Conservation (phyloP, 2,888 invertebrate species). For the Taenaris catops region DNA sequence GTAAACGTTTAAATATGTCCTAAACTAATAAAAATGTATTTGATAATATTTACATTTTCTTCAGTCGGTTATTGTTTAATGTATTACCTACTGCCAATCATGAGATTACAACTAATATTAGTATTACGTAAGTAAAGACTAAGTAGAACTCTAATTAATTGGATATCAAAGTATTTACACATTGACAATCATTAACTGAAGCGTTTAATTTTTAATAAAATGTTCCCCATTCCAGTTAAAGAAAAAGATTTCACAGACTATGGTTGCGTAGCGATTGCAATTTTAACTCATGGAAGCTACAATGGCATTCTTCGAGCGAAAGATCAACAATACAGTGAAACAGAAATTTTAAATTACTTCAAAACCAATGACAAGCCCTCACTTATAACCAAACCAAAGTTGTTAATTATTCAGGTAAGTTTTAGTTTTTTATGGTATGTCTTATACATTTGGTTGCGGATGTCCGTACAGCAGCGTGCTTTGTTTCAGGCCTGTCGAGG, state of each 20-base stretch:
- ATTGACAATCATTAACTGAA: too few species aligned
- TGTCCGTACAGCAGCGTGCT: too few species aligned
- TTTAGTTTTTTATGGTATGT: background rate
- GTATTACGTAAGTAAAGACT: too few species aligned
- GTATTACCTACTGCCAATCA: too few species aligned
- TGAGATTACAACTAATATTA: too few species aligned
- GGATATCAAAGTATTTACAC: too few species aligned
- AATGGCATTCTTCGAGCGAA: constrained; percentile 48
- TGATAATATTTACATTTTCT: too few species aligned
- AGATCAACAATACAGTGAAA: constrained; percentile 48
- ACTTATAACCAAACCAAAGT: constrained; percentile 52
- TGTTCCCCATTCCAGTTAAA: constrained; percentile 18
- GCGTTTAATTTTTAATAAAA: too few species aligned
- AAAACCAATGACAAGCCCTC: constrained; percentile 46
- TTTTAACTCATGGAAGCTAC: constrained; percentile 53
- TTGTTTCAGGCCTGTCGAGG: constrained; percentile 66
- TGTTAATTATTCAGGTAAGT: constrained; percentile 54
- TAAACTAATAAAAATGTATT: too few species aligned
- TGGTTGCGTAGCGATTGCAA: constrained; percentile 52
- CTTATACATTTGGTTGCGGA: constrained; percentile 1
- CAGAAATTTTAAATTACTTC: constrained; percentile 50
- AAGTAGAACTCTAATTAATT: too few species aligned
- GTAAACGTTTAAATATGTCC: too few species aligned
- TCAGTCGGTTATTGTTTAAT: too few species aligned
- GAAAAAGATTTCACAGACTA: constrained; percentile 43